These are phyloP conservation scores for Syrrhaptes paradoxus DNA, from an alignment of 2,113 vertebrate genomes.

Conservation along the genomic window DNA sequence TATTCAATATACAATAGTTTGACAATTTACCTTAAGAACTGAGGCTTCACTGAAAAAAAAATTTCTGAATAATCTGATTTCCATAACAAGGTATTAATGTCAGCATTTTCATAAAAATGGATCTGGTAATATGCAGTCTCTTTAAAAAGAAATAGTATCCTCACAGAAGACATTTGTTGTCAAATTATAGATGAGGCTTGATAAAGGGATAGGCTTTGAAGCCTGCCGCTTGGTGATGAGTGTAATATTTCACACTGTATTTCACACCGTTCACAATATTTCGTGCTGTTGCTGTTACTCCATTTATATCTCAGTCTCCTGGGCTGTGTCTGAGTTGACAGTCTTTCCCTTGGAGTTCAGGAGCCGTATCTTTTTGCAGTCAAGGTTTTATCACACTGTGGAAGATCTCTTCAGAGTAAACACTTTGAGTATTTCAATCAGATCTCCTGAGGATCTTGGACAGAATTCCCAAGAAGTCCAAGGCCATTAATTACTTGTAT, in stretches of 20 bases:
- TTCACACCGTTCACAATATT: constrained; percentile 29
- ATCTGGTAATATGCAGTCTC: not conserved
- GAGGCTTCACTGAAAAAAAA: not conserved
- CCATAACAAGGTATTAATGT: not conserved
- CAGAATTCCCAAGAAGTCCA: not conserved
- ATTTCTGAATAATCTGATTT: not conserved
- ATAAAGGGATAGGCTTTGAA: not conserved
- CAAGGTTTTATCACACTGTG: not conserved
- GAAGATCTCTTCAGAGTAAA: not conserved
- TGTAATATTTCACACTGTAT: constrained; percentile 49
- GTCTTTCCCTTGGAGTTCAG: not conserved
- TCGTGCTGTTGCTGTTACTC: constrained; percentile 2
- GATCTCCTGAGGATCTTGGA: not conserved
- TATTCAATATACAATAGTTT: not conserved
- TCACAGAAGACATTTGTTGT: not conserved
- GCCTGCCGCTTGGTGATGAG: not conserved
- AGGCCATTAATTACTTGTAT: not conserved
- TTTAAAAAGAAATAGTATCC: not conserved
- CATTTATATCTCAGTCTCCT: constrained; percentile 34
- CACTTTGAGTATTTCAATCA: not conserved
- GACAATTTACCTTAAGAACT: not conserved
- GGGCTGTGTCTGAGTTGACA: not conserved
- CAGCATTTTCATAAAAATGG: not conserved
- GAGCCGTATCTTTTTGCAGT: not conserved
- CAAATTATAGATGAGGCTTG: constrained; percentile 2